Conservation (phyloP, 1,140 invertebrate genomes). For the Dermatophagoides farinae region DNA sequence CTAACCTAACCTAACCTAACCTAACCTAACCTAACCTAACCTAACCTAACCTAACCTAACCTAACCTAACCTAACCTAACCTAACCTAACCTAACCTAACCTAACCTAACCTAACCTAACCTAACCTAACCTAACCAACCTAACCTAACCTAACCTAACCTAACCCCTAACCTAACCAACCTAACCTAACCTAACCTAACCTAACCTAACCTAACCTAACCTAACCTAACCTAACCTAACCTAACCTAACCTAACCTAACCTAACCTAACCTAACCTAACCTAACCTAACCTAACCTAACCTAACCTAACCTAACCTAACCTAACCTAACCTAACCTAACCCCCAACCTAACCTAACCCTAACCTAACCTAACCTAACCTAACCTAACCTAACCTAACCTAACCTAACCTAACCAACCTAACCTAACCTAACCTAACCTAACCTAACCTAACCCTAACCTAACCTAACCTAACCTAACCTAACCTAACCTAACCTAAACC, state of each 20-base stretch:
- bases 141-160: slow-evolving; percentile 4
- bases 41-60: slow-evolving; percentile 19
- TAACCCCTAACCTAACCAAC: slow-evolving; percentile 19
- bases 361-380: slow-evolving; percentile 18
- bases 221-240: slow-evolving; percentile 22
- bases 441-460: neutral
- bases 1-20: slow-evolving; percentile 21
- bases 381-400: slow-evolving; percentile 20
- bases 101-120: slow-evolving; percentile 23
- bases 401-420: slow-evolving; percentile 18
- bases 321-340: slow-evolving; percentile 16
- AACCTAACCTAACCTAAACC: slow-evolving; percentile 11
- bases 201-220: slow-evolving; percentile 23
- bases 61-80: slow-evolving; percentile 22
- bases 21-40: slow-evolving; percentile 19
- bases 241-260: slow-evolving; percentile 19
- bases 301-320: slow-evolving; percentile 17
- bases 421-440: neutral
- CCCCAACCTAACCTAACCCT: no score
- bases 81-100: slow-evolving; percentile 22
- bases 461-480: slow-evolving; percentile 11
- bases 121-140: slow-evolving; percentile 23
- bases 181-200: slow-evolving; percentile 20
- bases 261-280: slow-evolving; percentile 18
- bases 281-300: slow-evolving; percentile 17